Percentiles rank a stretch among this genome's conserved stretches.
phyloP scores from a whole-genome alignment of 2,113 vertebrate species.

The Rhabdornis inornatus region DNA sequence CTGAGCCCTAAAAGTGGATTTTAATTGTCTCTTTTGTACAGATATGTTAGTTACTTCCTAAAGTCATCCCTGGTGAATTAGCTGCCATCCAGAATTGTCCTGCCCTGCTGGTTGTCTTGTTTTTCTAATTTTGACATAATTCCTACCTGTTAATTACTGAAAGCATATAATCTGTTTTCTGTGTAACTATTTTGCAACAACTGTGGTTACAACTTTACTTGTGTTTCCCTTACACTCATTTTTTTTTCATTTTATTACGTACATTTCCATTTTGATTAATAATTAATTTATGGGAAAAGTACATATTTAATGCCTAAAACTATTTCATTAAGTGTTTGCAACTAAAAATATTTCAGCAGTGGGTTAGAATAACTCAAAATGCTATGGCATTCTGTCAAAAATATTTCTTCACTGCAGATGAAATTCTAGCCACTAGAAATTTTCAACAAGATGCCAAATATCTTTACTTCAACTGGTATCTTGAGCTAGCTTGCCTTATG shows the following conservation, averaged over 20 bases:
- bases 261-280: background rate
- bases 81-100: background rate
- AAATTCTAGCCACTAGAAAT: background rate
- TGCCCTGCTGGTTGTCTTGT: background rate
- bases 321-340: background rate
- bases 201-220: background rate
- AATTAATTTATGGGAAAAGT: background rate
- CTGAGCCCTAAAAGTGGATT: background rate
- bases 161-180: fast-evolving
- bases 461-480: background rate
- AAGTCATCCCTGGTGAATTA: background rate
- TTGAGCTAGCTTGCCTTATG: background rate
- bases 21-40: background rate
- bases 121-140: background rate
- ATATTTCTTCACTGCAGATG: background rate
- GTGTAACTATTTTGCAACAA: background rate
- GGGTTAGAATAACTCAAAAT: background rate
- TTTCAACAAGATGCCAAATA: background rate
- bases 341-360: background rate
- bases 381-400: background rate
- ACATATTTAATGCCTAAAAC: background rate
- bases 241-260: background rate
- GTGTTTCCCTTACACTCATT: background rate
- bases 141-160: background rate
- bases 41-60: background rate